A percentile compares a stretch with the other conserved stretches of the same genome.
These are phyloP conservation scores for Micromesistius poutassou DNA, from an alignment of 2,797 vertebrate genomes.

Conservation along the genomic window DNA sequence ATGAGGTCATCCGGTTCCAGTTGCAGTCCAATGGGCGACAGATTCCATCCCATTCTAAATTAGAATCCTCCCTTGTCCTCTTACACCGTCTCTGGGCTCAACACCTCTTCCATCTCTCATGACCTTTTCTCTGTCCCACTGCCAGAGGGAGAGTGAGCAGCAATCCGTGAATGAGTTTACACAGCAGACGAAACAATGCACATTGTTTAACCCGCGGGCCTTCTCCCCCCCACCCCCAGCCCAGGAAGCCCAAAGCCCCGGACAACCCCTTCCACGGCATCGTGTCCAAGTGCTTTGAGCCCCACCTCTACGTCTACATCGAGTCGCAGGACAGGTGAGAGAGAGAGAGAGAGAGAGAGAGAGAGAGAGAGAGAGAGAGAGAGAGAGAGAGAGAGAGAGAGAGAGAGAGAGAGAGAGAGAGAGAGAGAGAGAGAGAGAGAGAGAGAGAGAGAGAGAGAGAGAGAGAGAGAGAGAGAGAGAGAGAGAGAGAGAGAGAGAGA, in stretches of 20 bases:
- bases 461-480: slow-evolving; percentile 50
- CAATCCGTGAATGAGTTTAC: background rate
- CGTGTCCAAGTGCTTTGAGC: slow-evolving; percentile 98
- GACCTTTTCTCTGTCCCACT: background rate
- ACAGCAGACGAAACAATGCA: background rate
- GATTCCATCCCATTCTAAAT: background rate
- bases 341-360: slow-evolving; percentile 65
- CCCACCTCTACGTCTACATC: slow-evolving; percentile 97
- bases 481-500: slow-evolving; percentile 64
- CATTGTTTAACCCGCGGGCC: slow-evolving; percentile 10
- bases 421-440: slow-evolving; percentile 56
- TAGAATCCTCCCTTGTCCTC: background rate
- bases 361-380: slow-evolving; percentile 61
- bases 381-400: slow-evolving; percentile 60
- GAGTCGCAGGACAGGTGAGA: slow-evolving; percentile 98
- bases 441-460: slow-evolving; percentile 67
- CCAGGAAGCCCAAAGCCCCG: slow-evolving; percentile 90
- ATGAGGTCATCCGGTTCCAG: background rate
- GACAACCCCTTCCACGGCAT: slow-evolving; percentile 98
- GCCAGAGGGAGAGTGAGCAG: background rate
- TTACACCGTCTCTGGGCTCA: background rate
- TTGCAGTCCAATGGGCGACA: background rate
- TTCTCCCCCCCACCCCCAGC: slow-evolving; percentile 69
- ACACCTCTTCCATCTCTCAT: background rate
- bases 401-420: slow-evolving; percentile 61